phyloP scores from a whole-genome alignment of 2,888 invertebrate genomes.

The Ornithoptera alexandrae region DNA sequence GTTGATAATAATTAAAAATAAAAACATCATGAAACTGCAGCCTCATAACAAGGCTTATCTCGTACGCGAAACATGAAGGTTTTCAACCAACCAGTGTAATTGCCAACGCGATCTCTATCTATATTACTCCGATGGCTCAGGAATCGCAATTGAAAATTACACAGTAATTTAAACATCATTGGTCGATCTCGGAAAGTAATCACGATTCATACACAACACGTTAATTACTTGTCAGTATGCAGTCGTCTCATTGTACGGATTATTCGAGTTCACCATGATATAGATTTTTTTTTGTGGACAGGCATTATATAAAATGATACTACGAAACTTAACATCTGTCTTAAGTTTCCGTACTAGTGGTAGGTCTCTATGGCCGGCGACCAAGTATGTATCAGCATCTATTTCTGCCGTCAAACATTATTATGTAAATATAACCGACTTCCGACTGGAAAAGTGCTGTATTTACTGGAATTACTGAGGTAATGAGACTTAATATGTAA shows the following conservation, averaged over 20 bases:
- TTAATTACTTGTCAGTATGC: constrained; percentile 26
- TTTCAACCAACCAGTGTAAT: constrained; percentile 11
- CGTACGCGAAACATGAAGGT: constrained; percentile 1
- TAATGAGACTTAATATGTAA: too few species aligned
- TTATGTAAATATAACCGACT: too few species aligned
- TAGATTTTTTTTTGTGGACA: constrained; percentile 5
- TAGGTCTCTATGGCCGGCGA: too few species aligned
- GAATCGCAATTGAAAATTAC: constrained; percentile 28
- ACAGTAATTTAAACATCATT: constrained; percentile 30
- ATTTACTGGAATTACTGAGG: too few species aligned
- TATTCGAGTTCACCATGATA: constrained; percentile 7
- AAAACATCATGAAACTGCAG: neutral
- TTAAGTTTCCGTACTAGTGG: too few species aligned
- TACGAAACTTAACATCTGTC: neutral
- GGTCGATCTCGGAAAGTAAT: constrained; percentile 23
- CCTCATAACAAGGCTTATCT: constrained; percentile 14
- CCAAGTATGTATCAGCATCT: too few species aligned
- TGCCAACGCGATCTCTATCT: constrained; percentile 14
- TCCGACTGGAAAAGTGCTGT: too few species aligned
- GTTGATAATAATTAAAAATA: neutral
- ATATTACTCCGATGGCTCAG: constrained; percentile 13
- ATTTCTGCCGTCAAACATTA: too few species aligned
- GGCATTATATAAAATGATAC: neutral
- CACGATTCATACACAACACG: constrained; percentile 18
- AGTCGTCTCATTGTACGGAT: constrained; percentile 15